Evolutionary conservation across 23 tunicate genomes (phyloP).

Genomic region (Ascidia mentula): DNA sequence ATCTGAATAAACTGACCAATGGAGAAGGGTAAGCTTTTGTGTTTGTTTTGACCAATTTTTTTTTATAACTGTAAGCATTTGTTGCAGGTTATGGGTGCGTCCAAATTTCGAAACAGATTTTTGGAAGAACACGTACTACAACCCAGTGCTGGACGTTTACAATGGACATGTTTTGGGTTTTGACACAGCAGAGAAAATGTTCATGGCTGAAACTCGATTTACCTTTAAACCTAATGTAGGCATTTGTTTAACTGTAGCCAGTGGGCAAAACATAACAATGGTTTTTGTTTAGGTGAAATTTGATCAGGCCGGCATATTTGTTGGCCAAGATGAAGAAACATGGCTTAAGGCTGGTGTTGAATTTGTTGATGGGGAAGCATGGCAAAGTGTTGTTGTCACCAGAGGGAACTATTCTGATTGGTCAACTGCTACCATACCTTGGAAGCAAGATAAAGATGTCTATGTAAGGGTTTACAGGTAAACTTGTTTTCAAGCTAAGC

Average conservation of each 20-base stretch:
- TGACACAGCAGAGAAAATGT: slow-evolving; percentile 64
- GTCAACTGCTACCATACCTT: slow-evolving; percentile 79
- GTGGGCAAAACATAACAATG: neutral
- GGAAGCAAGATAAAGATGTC: slow-evolving; percentile 63
- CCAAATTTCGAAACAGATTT: slow-evolving; percentile 82
- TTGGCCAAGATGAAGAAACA: slow-evolving; percentile 75
- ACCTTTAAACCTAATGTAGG: slow-evolving; percentile 59
- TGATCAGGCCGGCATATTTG: slow-evolving; percentile 86
- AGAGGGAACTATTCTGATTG: slow-evolving; percentile 83
- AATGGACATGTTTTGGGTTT: slow-evolving; percentile 83
- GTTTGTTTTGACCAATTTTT: neutral
- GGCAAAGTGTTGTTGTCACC: slow-evolving; percentile 89
- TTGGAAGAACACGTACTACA: slow-evolving; percentile 88
- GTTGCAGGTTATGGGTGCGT: slow-evolving; percentile 25
- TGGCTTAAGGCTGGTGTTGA: slow-evolving; percentile 92
- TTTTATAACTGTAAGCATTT: too few relatives aligned
- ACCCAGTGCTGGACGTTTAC: slow-evolving; percentile 65
- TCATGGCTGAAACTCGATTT: slow-evolving; percentile 70
- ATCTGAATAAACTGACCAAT: neutral
- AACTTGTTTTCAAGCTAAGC: neutral
- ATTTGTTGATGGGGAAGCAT: slow-evolving; percentile 63
- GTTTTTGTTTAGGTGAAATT: slow-evolving; percentile 49
- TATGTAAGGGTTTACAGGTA: slow-evolving; percentile 72
- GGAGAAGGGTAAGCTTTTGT: slow-evolving; percentile 1
- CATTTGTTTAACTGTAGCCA: too few relatives aligned